Evolutionary conservation across 2,113 vertebrate species (phyloP), one percentile per base, ranked within the genome.

Genomic region (Peromyscus leucopus): DNA sequence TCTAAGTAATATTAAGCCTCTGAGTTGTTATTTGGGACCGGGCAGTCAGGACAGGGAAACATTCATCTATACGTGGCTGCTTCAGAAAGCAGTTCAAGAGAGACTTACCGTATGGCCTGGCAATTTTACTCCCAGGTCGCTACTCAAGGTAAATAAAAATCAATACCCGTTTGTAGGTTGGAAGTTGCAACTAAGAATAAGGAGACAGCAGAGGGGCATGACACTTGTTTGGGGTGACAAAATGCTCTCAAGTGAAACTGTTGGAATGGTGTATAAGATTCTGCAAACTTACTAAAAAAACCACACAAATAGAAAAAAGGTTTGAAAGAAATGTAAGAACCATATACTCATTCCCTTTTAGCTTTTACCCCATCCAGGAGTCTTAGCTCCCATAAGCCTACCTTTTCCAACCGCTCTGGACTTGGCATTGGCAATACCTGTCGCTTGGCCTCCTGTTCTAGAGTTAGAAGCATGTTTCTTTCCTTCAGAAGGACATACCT

Each of bases 401-500:
- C 99, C 99, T 99, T 99, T 92, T 98, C 99, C 94, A 99, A 92
- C 76, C 99, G 99, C 86, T 99, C 99, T 55, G 99, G 99, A 94
- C 99, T 99, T 0, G 99, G 99, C 99, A 99, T 99, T 21, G 97
- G 98, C 94, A 98, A 83, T 10, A 96, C 89, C 76, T 99, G 99
- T 48, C 99, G 98, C 97, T 99, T 99, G 17, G 99, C 97, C 97
- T 99, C 99, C 98, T 99, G 99, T 92, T 99, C 97, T 59, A 99
- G 93, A n/a, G 99, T 99, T 75, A 99, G 98, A 89, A 99, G 98
- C 99, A 99, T 99, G 98, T 99, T 99, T 98, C 98, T 99, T 96
- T 99, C 99, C 97, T 99, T 99, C 95, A 99, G 97, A 42, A 99
- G 98, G 46, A 99, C 99, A 98, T 99, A 99, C 99, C 99, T 99